Percentiles rank a stretch among this genome's conserved stretches.
Conservation (phyloP, 2,797 vertebrate genomes). For the Selene dorsalis region DNA sequence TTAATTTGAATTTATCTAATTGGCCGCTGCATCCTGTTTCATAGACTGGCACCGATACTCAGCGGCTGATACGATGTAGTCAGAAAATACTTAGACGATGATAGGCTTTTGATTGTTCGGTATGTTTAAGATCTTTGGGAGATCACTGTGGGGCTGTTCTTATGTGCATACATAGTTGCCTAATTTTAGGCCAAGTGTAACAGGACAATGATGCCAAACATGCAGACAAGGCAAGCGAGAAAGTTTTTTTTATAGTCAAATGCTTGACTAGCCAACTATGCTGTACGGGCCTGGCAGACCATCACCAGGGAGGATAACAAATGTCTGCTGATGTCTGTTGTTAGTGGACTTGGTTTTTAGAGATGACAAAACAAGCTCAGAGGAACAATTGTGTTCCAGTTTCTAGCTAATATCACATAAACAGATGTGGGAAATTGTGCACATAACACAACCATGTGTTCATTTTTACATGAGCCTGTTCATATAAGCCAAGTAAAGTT, state of each 20-base stretch:
- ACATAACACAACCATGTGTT: background rate
- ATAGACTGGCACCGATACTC: background rate
- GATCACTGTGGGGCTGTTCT: background rate
- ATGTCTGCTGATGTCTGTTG: background rate
- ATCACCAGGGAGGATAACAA: background rate
- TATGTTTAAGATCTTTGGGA: background rate
- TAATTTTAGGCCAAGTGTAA: background rate
- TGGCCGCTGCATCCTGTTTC: background rate
- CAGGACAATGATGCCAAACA: background rate
- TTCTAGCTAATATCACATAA: background rate
- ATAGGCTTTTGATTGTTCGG: background rate
- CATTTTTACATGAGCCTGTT: background rate
- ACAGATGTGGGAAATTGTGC: background rate
- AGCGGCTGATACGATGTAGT: background rate
- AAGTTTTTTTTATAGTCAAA: background rate
- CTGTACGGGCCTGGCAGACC: conserved; percentile 2
- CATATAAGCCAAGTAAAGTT: background rate
- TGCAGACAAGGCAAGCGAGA: background rate
- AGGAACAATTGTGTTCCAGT: background rate
- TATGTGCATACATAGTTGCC: background rate
- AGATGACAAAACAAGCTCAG: background rate
- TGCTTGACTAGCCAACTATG: background rate
- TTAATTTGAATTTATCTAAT: background rate
- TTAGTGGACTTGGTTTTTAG: background rate
- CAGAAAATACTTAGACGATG: background rate